Evolutionary conservation across 2,113 vertebrate species (phyloP), one percentile per base, ranked within the genome.

Genomic region (Brachyhypopomus occidentalis): DNA sequence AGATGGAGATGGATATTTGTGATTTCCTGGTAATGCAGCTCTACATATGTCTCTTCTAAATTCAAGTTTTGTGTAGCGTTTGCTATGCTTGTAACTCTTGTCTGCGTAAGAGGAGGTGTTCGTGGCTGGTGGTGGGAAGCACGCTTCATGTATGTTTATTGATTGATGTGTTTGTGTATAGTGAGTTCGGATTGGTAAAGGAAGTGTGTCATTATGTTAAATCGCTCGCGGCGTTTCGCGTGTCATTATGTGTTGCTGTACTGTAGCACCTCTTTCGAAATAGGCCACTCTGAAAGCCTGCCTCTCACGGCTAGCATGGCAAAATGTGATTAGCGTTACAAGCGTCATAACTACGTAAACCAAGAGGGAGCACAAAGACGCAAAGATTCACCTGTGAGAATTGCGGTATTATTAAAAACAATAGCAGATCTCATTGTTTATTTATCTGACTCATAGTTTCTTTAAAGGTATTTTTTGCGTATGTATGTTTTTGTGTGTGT

Each of bases 381-480:
- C 12, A 2, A 52, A 52, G 45, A 1, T 52, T 52, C 45, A 52
- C 45, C 45, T 60, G n/a, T 22, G 20, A 17, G 56, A 58, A 58
- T 30, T 30, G 30, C 11, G 4, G 19, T 22, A 60, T 60, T 60
- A n/a, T 60, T 22, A 60, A 22, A 60, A 60, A 60, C 58, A 60
- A 60, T 60, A 60, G 58, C 58, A 60, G 58, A n/a, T 22, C 8
- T 22, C 4, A 22, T 22, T 22, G 58, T 1, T n/a, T 22, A 60
- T 60, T 69, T 69, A 69, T 2, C 63, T 66, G 25, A 66, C 63
- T 38, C 20, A 8, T 38, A 69, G 19, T 30, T 36, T 69, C 17
- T 60, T 36, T 30, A 36, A 17, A 77, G 86, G 85, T 85, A 73
- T 89, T 85, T 30, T 30, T 23, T 62, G n/a, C 2, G 45, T 52